Evolutionary conservation across 1,140 invertebrate species (phyloP), one percentile per base, ranked within the genome.

Genomic region (Bombus soroeensis): DNA sequence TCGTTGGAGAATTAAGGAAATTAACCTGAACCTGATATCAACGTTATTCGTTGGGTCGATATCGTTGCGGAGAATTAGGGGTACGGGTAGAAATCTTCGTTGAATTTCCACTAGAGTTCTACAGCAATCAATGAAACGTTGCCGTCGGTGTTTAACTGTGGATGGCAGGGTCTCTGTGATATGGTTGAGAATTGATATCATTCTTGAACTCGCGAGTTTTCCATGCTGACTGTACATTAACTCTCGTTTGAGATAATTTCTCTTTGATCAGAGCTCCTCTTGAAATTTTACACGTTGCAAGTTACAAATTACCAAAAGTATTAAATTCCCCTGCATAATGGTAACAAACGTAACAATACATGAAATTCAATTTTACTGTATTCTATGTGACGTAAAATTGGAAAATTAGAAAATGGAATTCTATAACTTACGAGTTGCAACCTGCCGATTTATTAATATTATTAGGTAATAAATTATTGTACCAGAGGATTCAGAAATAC

Each of bases 201-300:
- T 41, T 74, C 78, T 79, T 88, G 66, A 76, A 53, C 72, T 32
- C 41, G 57, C 32, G 73, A 79, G 62, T 88, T 79, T 85, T 66
- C 15, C 43, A 85, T 53, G 47, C 57, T 28, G 28, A 32, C 6
- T 62, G 12, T 18, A 28, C 34, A 62, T 62, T 62, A 62, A 13
- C 13, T 28, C 74, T 59, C 47, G 47, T 53, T 53, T 8, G 47
- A 53, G 47, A 53, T 53, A 53, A 53, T 53, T 53, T 53, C 47
- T 22, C 47, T 53, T 53, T 53, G 47, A 53, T 53, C 47, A 53
- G 47, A 1, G 5, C 18, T n/a, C 62, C 22, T 8, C 47, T 75
- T 59, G 57, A 59, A 59, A 59, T 59, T 59, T 59, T 25, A 59
- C 57, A 28, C 25, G 57, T 59, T 28, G 25, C 57, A 6, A 59